These are phyloP conservation scores for Amphipyra tragopoginis DNA, from an alignment of 2,888 invertebrate species.

Conservation along the genomic window DNA sequence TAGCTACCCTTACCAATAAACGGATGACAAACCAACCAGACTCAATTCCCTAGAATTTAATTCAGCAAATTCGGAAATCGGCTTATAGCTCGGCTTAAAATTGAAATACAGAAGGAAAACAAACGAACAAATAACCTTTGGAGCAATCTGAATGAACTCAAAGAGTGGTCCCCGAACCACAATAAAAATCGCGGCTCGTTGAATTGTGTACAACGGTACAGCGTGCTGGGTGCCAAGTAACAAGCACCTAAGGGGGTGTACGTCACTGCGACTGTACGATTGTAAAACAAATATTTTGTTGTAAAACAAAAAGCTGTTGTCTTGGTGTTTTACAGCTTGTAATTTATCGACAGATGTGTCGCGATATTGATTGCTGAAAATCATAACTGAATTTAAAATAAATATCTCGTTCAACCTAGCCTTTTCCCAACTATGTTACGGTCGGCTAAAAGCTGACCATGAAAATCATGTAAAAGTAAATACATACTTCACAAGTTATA, in stretches of 20 bases:
- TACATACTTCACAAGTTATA: too few relatives aligned
- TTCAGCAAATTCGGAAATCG: slow-evolving; percentile 42
- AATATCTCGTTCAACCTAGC: too few relatives aligned
- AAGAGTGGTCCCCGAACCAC: slow-evolving; percentile 43
- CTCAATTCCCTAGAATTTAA: slow-evolving; percentile 28
- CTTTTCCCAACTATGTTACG: too few relatives aligned
- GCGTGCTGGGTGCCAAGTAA: slow-evolving; percentile 26
- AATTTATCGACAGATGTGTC: too few relatives aligned
- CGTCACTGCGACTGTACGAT: slow-evolving; percentile 8
- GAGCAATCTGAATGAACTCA: slow-evolving; percentile 35
- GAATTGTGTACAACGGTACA: slow-evolving; percentile 29
- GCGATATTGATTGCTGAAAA: too few relatives aligned
- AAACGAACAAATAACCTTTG: slow-evolving; percentile 41
- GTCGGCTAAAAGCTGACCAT: too few relatives aligned
- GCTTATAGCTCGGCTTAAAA: slow-evolving; percentile 42
- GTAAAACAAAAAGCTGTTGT: too few relatives aligned
- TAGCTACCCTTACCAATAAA: too few relatives aligned
- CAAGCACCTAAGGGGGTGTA: slow-evolving; percentile 38
- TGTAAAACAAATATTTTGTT: slow-evolving; percentile 7
- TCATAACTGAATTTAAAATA: too few relatives aligned
- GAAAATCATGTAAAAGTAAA: too few relatives aligned
- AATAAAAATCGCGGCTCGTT: slow-evolving; percentile 35
- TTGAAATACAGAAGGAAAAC: slow-evolving; percentile 35
- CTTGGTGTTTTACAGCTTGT: too few relatives aligned
- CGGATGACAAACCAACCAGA: slow-evolving; percentile 11